Evolutionary conservation across 2,888 invertebrate genomes (phyloP), one percentile per base, ranked within the genome.

Genomic region (Ecliptopera silaceata): DNA sequence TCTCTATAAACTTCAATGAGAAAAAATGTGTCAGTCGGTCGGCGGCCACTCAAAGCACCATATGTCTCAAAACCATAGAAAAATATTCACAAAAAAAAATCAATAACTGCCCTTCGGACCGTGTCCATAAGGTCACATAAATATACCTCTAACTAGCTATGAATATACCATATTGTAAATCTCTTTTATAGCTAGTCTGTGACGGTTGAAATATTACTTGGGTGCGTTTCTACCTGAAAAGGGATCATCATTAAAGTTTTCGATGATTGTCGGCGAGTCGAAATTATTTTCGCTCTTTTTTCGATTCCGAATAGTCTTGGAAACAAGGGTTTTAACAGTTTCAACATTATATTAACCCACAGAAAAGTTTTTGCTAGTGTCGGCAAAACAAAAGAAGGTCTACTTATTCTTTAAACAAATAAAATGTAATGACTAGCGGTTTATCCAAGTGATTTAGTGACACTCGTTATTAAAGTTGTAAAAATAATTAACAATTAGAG

Each of bases 151-250:
- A 91, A 91, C 88, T 86, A 88, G 83, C 77, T 77, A 84, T 81
- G 80, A 86, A 90, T 90, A 82, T 75, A 77, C 74, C 76, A 78
- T 81, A 88, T 89, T 88, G 84, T 90, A 89, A 91, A 88, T 87
- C 86, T 85, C 79, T 81, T 88, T 89, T 87, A 89, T 86, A 79
- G 85, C 84, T 83, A 79, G 6, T 80, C 83, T 83, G 71, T 86
- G 89, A 82, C 88, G 82, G 84, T 85, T 90, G 84, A 89, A 88
- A 89, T 90, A 91, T 87, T 82, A 85, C 86, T 88, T 84, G 77
- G 84, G 84, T 82, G 82, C 81, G 74, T 83, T 83, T 85, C 87
- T 91, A 91, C 91, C 91, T 91, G 90, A 79, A 83, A 84, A 83
- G 82, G 89, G 88, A 80, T 84, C 83, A 77, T 89, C 86, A 88